Evolutionary conservation across 2,888 invertebrate genomes (phyloP).

Genomic region (Celastrina argiolus): DNA sequence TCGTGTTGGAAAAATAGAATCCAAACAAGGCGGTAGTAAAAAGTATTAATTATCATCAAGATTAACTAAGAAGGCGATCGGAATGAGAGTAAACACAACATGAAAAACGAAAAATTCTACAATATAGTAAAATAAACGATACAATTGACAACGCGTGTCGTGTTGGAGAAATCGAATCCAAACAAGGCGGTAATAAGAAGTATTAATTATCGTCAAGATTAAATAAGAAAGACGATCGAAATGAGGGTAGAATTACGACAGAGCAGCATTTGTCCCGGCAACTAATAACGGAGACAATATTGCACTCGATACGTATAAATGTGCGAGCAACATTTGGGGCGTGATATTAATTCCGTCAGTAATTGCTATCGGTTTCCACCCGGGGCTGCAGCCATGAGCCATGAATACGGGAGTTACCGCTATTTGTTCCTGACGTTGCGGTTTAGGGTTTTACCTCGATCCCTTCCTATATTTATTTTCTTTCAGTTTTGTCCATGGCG

Average conservation of each 20-base stretch:
- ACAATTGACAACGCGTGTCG: background rate
- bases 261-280: conserved; percentile 69
- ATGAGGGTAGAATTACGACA: conserved; percentile 65
- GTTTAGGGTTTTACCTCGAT: conserved; percentile 69
- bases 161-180: background rate
- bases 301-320: conserved; percentile 78
- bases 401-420: conserved; percentile 77
- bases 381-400: conserved; percentile 72
- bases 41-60: no score
- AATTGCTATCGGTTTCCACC: conserved; percentile 76
- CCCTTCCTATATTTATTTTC: conserved; percentile 72
- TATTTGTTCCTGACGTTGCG: conserved; percentile 77
- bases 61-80: no score
- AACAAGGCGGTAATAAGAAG: conserved; percentile 41
- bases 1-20: no score
- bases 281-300: conserved; percentile 79
- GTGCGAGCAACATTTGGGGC: conserved; percentile 75
- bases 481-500: conserved; percentile 65
- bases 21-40: no score
- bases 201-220: conserved; percentile 71
- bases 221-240: conserved; percentile 69
- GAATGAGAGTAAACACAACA: no score
- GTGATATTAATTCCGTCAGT: conserved; percentile 76
- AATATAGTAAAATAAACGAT: no score
- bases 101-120: no score